Conservation (phyloP, 37 sponge, comb jelly and placozoan genomes). For the Amphimedon queenslandica region DNA sequence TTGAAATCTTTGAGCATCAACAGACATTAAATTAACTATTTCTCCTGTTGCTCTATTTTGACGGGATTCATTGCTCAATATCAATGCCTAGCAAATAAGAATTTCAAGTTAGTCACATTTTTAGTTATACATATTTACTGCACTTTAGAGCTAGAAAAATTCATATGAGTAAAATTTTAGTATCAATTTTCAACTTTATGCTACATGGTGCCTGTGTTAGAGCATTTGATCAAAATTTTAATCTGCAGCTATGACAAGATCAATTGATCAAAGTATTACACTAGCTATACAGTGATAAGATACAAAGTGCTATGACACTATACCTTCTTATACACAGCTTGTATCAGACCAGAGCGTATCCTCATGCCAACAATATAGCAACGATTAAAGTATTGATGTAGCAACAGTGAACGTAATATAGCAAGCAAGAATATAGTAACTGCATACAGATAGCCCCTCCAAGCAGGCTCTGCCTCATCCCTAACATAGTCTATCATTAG, state of each 20-base stretch:
- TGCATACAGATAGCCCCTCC: conserved; percentile 82
- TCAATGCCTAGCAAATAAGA: conserved; percentile 54
- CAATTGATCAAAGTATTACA: no score
- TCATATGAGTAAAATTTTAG: no score
- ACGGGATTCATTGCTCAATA: conserved; percentile 69
- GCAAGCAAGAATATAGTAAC: conserved; percentile 53
- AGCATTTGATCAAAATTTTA: no score
- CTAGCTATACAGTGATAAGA: no score
- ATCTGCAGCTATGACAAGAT: no score
- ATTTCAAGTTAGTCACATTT: not conserved
- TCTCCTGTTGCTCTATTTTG: conserved; percentile 79
- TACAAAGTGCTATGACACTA: no score
- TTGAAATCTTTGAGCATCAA: conserved; percentile 94
- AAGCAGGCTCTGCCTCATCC: conserved; percentile 35
- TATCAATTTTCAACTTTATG: no score
- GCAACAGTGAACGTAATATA: conserved; percentile 53
- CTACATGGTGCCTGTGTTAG: no score
- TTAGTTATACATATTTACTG: no score
- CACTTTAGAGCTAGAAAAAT: no score
- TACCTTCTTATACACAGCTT: conserved; percentile 89
- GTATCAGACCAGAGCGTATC: conserved; percentile 68
- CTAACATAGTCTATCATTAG: conserved; percentile 47
- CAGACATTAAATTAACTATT: conserved; percentile 98
- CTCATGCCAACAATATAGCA: conserved; percentile 68
- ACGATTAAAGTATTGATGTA: conserved; percentile 82